Evolutionary conservation across 2,113 vertebrate species (phyloP).

Genomic region (Calyptommatus sinebrachiatus): DNA sequence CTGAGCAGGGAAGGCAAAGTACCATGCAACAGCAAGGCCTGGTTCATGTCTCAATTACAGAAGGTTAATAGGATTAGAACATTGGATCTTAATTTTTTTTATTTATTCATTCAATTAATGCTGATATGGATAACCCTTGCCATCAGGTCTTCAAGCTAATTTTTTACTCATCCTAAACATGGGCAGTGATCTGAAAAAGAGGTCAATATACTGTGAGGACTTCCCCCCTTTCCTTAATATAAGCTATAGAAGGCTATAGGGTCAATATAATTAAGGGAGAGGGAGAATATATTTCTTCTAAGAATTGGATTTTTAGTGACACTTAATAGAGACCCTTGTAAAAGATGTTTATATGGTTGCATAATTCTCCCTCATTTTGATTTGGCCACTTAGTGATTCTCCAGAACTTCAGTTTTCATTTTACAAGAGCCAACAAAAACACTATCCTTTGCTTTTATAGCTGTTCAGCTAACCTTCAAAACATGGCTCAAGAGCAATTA

Average conservation of each 20-base stretch:
- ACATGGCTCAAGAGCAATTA: slow-evolving; percentile 24
- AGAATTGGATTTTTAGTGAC: slow-evolving; percentile 2
- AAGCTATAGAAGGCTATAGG: not conserved
- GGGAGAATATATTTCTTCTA: not conserved
- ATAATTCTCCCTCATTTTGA: slow-evolving; percentile 20
- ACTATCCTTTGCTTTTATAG: slow-evolving; percentile 13
- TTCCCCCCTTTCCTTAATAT: not conserved
- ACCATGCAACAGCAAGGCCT: not conserved
- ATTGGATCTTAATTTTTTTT: not conserved
- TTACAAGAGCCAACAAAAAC: slow-evolving; percentile 28
- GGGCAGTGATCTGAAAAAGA: not conserved
- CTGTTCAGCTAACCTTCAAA: slow-evolving; percentile 18
- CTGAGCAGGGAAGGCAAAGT: not conserved
- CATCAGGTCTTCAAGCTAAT: too few species aligned
- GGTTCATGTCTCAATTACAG: not conserved
- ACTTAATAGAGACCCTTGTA: not conserved
- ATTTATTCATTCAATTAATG: not conserved
- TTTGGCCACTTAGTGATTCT: slow-evolving; percentile 13
- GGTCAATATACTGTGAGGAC: not conserved
- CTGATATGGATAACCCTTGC: too few species aligned
- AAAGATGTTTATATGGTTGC: slow-evolving; percentile 29
- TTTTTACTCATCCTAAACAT: not conserved
- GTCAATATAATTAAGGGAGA: not conserved
- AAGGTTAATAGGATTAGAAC: not conserved
- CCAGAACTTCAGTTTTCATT: slow-evolving; percentile 14